These are phyloP conservation scores for Cerceris rybyensis DNA, from an alignment of 2,888 invertebrate genomes.

Conservation along the genomic window DNA sequence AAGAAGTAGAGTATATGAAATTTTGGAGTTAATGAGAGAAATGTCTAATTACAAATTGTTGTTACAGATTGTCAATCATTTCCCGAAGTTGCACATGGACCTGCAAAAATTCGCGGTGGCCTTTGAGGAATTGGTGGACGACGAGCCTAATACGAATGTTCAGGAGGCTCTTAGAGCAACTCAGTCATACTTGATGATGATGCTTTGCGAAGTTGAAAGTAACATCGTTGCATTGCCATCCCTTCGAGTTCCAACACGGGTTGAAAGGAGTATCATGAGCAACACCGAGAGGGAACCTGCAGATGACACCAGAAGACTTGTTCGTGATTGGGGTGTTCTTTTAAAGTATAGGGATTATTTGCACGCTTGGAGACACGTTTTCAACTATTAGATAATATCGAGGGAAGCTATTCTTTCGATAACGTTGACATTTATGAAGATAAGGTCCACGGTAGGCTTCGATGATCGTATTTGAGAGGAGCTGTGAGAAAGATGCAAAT, in stretches of 20 bases:
- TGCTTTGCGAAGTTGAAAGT: conserved; percentile 85
- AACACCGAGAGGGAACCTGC: conserved; percentile 72
- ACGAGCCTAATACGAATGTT: conserved; percentile 81
- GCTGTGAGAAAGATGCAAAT: neutral
- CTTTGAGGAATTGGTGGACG: conserved; percentile 82
- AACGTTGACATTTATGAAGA: neutral
- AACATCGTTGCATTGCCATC: conserved; percentile 68
- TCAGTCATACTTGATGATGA: conserved; percentile 73
- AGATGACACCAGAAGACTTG: conserved; percentile 76
- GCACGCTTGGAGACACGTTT: conserved; percentile 79
- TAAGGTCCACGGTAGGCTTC: neutral
- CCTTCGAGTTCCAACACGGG: conserved; percentile 69
- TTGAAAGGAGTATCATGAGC: conserved; percentile 78
- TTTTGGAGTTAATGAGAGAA: neutral
- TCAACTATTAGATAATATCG: conserved; percentile 64
- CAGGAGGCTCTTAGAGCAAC: conserved; percentile 79
- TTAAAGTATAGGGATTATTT: conserved; percentile 80
- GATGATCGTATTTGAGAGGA: neutral
- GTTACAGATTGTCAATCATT: conserved; percentile 83
- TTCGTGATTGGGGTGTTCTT: conserved; percentile 81
- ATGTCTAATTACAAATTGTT: conserved; percentile 2
- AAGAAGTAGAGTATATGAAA: too few species aligned
- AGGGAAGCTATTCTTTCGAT: too few species aligned
- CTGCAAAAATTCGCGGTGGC: conserved; percentile 83
- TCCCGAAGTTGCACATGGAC: conserved; percentile 84